Conservation (phyloP, 2,888 invertebrate genomes). For the Ptychoptera contaminata region DNA sequence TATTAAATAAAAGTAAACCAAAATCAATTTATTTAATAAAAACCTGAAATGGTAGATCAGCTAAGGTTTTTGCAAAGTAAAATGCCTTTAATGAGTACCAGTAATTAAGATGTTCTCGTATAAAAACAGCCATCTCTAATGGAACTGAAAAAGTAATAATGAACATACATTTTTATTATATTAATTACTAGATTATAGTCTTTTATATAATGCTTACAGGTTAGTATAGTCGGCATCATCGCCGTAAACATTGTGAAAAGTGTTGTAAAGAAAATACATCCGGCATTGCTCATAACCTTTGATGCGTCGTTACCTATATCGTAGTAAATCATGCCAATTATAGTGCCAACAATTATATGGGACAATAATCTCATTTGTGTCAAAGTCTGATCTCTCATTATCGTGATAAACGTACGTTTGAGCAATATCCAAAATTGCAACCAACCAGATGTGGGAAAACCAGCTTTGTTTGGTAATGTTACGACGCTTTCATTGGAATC, state of each 20-base stretch:
- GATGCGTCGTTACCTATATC: slow-evolving; percentile 86
- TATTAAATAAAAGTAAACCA: neutral
- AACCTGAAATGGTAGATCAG: slow-evolving; percentile 92
- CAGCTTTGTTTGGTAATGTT: slow-evolving; percentile 45
- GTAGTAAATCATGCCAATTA: slow-evolving; percentile 86
- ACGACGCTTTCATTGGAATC: slow-evolving; percentile 59
- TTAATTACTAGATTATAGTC: neutral
- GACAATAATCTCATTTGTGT: slow-evolving; percentile 71
- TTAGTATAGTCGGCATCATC: slow-evolving; percentile 96
- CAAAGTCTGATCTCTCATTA: slow-evolving; percentile 71
- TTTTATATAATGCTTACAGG: slow-evolving; percentile 54
- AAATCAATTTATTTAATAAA: slow-evolving; percentile 12
- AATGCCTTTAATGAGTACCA: slow-evolving; percentile 97
- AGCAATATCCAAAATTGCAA: slow-evolving; percentile 78
- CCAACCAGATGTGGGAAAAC: slow-evolving; percentile 68
- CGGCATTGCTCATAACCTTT: slow-evolving; percentile 88
- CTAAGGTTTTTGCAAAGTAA: slow-evolving; percentile 91
- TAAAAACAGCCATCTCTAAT: slow-evolving; percentile 86
- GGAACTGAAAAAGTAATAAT: slow-evolving; percentile 86
- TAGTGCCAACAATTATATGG: slow-evolving; percentile 65
- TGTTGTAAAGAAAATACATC: slow-evolving; percentile 90
- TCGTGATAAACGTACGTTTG: slow-evolving; percentile 67
- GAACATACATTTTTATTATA: slow-evolving; percentile 2
- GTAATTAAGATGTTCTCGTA: slow-evolving; percentile 87
- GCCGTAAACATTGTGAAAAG: slow-evolving; percentile 96